A percentile compares a stretch with the other conserved stretches of the same genome.
These are phyloP conservation scores for Nephrotoma flavescens DNA, from an alignment of 2,888 invertebrate genomes.

Conservation along the genomic window DNA sequence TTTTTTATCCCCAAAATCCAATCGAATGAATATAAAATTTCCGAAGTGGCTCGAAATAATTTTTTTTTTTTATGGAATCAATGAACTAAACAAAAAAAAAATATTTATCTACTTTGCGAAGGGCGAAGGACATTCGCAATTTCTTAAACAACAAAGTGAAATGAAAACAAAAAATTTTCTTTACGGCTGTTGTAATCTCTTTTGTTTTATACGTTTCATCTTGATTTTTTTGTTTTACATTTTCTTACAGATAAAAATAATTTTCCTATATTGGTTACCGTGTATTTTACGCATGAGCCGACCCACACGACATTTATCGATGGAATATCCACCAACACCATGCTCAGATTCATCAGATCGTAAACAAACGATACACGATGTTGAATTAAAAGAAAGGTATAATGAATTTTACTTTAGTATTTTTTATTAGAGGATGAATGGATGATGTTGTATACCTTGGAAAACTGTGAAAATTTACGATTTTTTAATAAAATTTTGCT, in stretches of 20 bases:
- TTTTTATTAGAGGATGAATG: background rate
- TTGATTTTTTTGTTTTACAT: background rate
- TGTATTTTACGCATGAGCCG: constrained; percentile 89
- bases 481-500: background rate
- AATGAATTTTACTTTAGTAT: background rate
- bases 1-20: background rate
- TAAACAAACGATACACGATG: constrained; percentile 65
- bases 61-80: background rate
- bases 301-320: constrained; percentile 41
- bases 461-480: background rate
- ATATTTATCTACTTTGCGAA: background rate
- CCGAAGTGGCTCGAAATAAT: background rate
- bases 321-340: constrained; percentile 35
- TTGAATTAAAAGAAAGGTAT: constrained; percentile 68
- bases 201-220: background rate
- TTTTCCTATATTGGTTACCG: constrained; percentile 95
- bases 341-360: constrained; percentile 44
- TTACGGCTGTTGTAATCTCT: background rate
- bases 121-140: background rate
- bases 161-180: background rate
- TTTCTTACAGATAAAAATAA: constrained; percentile 56
- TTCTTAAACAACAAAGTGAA: background rate
- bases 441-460: background rate
- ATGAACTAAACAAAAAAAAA: background rate
- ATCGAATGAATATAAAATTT: background rate